Evolutionary conservation across 2,797 vertebrate genomes (phyloP), one percentile per base, ranked within the genome.

Genomic region (Sparidentex hasta): DNA sequence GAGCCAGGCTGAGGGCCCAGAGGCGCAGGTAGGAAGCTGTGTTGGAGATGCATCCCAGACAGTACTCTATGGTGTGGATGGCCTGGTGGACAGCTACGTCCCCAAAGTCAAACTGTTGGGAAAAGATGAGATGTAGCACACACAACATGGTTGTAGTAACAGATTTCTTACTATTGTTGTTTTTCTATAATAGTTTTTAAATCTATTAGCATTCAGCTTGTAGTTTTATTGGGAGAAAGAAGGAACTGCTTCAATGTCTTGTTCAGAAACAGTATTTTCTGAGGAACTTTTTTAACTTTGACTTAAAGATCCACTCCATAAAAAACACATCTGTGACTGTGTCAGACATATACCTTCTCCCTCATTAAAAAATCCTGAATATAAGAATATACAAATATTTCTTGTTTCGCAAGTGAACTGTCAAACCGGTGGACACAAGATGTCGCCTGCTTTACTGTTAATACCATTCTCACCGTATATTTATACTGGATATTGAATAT

Each of bases 61-160:
- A 99, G 89, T 97, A 99, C 75, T 99, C 98, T 1, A 99, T 99
- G 87, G 98, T 99, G 90, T 99, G 98, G 92, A 99, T 99, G 68
- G 98, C 97, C 94, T 99, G 98, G 92, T 97, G 95, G 29, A 99
- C 96, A 51, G 97, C 96, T 0, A 98, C 96, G 18, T 99, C 98
- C 0, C 95, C 97, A 80, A 99, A 98, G 86, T 99, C 90, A 74
- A 99, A 99, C 98, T 99, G 95, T 65, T 55, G 72, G n/a, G 66
- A 56, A 73, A 69, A 82, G 11, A 82, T 29, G 46, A 66, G 17
- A 65, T 46, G 7, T 47, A 62, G 58, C 47, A 64, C 20, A 54
- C 17, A 48, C 38, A 46, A 16, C 11, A 21, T 7, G 9, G 12
- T 23, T 41, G 67, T 18, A 12, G 21, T 5, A 50, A 33, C 12